Percentiles rank a stretch among this genome's conserved stretches.
phyloP scores from a whole-genome alignment of 35 echinoderm and acorn worm genomes.

The Stichopus chloronotus region DNA sequence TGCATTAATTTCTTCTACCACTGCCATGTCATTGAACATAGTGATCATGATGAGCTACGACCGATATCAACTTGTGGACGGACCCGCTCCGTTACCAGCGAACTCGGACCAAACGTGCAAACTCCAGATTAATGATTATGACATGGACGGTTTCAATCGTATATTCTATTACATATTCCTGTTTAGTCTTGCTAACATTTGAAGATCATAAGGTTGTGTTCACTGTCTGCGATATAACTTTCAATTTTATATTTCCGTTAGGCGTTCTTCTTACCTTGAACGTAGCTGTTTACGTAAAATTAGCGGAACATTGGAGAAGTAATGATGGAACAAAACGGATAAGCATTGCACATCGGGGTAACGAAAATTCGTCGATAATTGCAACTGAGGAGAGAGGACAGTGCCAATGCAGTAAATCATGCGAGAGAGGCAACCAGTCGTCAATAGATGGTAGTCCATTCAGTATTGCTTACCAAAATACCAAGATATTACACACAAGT shows the following conservation, averaged over 20 bases:
- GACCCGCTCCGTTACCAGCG: neutral
- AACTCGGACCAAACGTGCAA: neutral
- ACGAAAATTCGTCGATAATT: neutral
- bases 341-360: neutral
- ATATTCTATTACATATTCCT: neutral
- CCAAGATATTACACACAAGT: too few relatives aligned
- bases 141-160: neutral
- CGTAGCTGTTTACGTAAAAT: neutral
- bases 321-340: neutral
- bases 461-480: too few relatives aligned
- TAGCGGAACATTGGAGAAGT: neutral
- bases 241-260: neutral
- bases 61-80: constrained; percentile 7
- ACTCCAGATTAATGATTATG: neutral
- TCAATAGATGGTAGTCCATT: neutral
- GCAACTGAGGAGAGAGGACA: neutral
- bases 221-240: neutral
- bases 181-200: too few relatives aligned
- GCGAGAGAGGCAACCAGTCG: neutral
- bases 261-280: neutral
- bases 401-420: too few relatives aligned
- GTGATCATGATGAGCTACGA: neutral
- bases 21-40: neutral
- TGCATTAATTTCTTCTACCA: neutral
- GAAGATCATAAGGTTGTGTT: neutral